phyloP scores from a whole-genome alignment of 2,797 vertebrate species.

The Myripristis murdjan region DNA sequence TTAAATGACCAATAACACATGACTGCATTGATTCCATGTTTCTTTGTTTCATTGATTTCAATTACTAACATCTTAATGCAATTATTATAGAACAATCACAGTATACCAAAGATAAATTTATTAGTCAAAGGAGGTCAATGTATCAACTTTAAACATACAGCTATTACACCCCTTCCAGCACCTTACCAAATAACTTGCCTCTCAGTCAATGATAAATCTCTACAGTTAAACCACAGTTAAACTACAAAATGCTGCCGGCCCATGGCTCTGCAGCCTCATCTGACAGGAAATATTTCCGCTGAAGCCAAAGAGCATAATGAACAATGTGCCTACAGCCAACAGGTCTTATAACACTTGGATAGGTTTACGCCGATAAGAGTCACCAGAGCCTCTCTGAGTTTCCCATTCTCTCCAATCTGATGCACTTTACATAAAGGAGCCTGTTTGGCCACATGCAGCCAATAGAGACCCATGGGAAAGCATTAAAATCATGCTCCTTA shows the following conservation, averaged over 20 bases:
- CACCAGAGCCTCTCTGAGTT: constrained; percentile 40
- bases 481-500: constrained; percentile 35
- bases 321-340: constrained; percentile 60
- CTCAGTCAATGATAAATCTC: background rate
- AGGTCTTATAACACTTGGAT: constrained; percentile 61
- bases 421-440: constrained; percentile 58
- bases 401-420: constrained; percentile 53
- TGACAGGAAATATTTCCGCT: constrained; percentile 55
- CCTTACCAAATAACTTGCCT: background rate
- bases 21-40: too few relatives aligned
- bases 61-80: background rate
- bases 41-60: too few relatives aligned
- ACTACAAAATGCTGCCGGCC: background rate
- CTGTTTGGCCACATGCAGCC: constrained; percentile 48
- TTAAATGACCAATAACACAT: too few relatives aligned
- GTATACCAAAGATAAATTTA: background rate
- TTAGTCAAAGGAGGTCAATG: background rate
- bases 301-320: constrained; percentile 47
- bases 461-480: constrained; percentile 52
- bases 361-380: constrained; percentile 73
- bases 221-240: constrained; percentile 26
- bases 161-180: background rate
- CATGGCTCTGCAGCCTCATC: constrained; percentile 19
- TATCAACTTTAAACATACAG: background rate
- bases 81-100: background rate